Percentiles rank a stretch among this genome's conserved stretches.
These are phyloP conservation scores for Aleiodes sp. DNA, from an alignment of 1,140 invertebrate species.

Conservation along the genomic window DNA sequence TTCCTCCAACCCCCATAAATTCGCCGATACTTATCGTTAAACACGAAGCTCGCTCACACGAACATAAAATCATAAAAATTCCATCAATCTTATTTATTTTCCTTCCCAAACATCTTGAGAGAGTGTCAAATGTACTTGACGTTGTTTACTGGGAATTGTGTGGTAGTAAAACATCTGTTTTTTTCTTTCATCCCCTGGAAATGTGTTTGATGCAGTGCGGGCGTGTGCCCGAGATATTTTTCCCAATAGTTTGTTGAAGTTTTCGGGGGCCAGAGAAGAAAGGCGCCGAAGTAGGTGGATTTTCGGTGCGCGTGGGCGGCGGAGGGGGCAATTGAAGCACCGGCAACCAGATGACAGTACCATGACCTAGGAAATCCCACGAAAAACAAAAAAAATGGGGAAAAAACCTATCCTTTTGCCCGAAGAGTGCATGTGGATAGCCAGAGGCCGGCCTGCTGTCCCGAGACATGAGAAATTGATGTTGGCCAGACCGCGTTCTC, in stretches of 20 bases:
- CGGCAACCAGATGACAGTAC: slow-evolving; percentile 46
- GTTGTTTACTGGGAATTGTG: background rate
- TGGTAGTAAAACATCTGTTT: background rate
- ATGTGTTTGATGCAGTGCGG: background rate
- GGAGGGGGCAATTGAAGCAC: background rate
- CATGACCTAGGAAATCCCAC: slow-evolving; percentile 53
- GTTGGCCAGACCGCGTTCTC: slow-evolving; percentile 24
- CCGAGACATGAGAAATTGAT: slow-evolving; percentile 32
- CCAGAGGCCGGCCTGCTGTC: slow-evolving; percentile 8
- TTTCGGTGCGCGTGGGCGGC: slow-evolving; percentile 6
- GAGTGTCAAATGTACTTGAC: background rate
- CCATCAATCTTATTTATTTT: background rate
- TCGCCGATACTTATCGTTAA: too few species aligned
- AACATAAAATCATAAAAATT: background rate
- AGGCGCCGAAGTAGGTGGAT: slow-evolving; percentile 6
- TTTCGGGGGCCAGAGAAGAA: background rate
- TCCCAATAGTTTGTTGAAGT: background rate
- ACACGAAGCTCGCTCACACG: background rate
- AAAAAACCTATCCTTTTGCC: too few species aligned
- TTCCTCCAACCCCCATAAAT: too few species aligned
- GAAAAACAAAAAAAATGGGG: slow-evolving; percentile 30
- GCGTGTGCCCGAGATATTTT: background rate
- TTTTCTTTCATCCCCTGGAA: too few species aligned
- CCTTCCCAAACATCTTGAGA: background rate
- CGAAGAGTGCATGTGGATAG: background rate